Percentiles rank a stretch among this genome's conserved stretches.
These are phyloP conservation scores for Dorcus parallelipipedus DNA, from an alignment of 2,888 invertebrate genomes.

Conservation along the genomic window DNA sequence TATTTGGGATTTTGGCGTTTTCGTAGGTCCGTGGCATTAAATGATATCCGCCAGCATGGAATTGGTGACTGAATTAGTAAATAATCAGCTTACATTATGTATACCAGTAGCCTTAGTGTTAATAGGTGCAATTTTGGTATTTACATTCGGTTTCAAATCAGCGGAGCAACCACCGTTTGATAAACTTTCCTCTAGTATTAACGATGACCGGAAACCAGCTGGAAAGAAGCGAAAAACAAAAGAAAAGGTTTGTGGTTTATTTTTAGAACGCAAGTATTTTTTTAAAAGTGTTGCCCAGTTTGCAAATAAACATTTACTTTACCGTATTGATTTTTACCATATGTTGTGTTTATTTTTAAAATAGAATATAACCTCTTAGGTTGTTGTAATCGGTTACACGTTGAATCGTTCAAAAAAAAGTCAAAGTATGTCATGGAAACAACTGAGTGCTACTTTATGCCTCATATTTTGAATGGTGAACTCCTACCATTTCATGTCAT, in stretches of 20 bases:
- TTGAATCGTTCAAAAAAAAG: too few species aligned
- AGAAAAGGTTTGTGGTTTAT: conserved; percentile 58
- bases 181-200: conserved; percentile 59
- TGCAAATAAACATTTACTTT: too few species aligned
- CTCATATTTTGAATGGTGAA: too few species aligned
- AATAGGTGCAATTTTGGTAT: conserved; percentile 69
- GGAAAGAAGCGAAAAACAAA: conserved; percentile 68
- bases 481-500: too few species aligned
- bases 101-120: conserved; percentile 58
- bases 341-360: too few species aligned
- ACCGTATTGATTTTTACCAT: too few species aligned
- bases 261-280: too few species aligned
- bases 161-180: conserved; percentile 79
- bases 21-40: conserved; percentile 22
- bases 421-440: too few species aligned
- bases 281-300: too few species aligned
- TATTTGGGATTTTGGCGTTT: conserved; percentile 32
- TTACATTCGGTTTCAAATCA: conserved; percentile 75
- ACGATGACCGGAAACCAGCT: conserved; percentile 65
- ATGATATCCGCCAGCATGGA: conserved; percentile 50
- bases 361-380: too few species aligned
- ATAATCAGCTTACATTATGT: conserved; percentile 56
- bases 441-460: too few species aligned
- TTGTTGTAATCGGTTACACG: too few species aligned
- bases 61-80: conserved; percentile 57